Conservation (phyloP, 2,113 vertebrate species). For the Boleophthalmus pectinirostris region DNA sequence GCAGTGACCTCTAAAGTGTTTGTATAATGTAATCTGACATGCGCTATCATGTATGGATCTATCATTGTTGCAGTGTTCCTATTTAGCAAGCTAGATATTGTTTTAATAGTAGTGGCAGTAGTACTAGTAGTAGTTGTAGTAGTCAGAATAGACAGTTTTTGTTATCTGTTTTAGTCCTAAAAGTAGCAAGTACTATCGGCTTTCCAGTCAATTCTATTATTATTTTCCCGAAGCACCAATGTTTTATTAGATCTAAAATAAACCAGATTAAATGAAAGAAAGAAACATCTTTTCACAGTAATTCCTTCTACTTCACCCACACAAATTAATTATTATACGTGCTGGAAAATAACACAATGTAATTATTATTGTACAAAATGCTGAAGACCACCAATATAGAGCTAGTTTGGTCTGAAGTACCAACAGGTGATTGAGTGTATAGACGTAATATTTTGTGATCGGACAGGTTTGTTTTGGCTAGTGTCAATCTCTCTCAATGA, state of each 20-base stretch:
- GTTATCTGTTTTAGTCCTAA: no score
- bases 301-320: not conserved
- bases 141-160: no score
- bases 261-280: not conserved
- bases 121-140: not conserved
- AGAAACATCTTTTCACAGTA: no score
- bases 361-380: not conserved
- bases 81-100: not conserved
- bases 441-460: conserved; percentile 22
- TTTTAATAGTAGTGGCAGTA: not conserved
- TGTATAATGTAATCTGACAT: not conserved
- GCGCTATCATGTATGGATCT: not conserved
- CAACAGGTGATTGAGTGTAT: not conserved
- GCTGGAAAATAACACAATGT: not conserved
- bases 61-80: not conserved
- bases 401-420: conserved; percentile 22
- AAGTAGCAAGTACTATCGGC: no score
- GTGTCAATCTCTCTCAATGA: not conserved
- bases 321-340: not conserved
- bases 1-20: not conserved
- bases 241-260: not conserved
- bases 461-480: conserved; percentile 42
- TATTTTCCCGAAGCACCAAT: no score
- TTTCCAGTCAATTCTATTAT: no score
- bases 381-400: conserved; percentile 6